A percentile compares a stretch with the other conserved stretches of the same genome.
Evolutionary conservation across 1,140 invertebrate genomes (phyloP).

Genomic region (Cyclina sinensis): DNA sequence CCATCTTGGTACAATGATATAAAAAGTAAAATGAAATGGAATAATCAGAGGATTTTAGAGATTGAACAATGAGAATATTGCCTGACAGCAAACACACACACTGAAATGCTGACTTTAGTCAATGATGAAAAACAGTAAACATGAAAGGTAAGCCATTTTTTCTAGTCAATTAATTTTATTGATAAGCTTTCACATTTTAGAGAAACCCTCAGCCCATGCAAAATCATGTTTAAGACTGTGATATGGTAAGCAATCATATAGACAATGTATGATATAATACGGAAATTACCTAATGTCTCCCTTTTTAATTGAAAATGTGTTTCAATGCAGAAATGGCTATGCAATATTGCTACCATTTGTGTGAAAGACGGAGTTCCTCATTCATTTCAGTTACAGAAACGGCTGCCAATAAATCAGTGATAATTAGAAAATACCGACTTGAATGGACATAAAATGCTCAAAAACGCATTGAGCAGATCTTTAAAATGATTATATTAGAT

Average conservation of each 20-base stretch:
- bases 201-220: not conserved
- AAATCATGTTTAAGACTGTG: too few relatives aligned
- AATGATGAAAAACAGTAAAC: too few relatives aligned
- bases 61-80: not conserved
- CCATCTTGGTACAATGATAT: too few relatives aligned
- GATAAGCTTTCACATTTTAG: too few relatives aligned
- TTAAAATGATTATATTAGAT: not conserved
- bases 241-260: too few relatives aligned
- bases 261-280: too few relatives aligned
- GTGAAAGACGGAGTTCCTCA: too few relatives aligned
- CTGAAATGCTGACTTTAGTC: not conserved
- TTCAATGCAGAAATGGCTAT: too few relatives aligned
- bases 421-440: not conserved
- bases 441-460: not conserved
- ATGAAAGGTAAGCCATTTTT: not conserved
- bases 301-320: too few relatives aligned
- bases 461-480: conserved; percentile 10
- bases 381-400: not conserved
- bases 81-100: not conserved
- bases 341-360: too few relatives aligned
- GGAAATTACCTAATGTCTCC: too few relatives aligned
- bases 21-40: not conserved
- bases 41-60: not conserved
- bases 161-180: too few relatives aligned
- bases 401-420: not conserved